These are phyloP conservation scores for Euzetes globulus DNA, from an alignment of 2,888 invertebrate species.

Conservation along the genomic window DNA sequence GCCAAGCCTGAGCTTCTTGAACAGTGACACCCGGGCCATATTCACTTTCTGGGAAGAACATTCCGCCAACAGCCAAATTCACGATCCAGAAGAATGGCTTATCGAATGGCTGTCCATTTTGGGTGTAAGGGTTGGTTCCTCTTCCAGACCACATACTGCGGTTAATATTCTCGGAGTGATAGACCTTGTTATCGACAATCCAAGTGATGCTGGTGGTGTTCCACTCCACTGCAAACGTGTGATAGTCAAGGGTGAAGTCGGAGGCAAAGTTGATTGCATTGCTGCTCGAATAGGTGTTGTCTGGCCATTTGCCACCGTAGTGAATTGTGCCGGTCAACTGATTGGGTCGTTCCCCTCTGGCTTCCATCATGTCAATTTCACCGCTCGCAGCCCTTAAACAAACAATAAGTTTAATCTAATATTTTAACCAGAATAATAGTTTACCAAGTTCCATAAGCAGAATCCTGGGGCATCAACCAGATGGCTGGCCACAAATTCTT, in stretches of 20 bases:
- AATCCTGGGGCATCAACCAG: slow-evolving; percentile 61
- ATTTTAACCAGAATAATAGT: slow-evolving; percentile 42
- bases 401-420: neutral
- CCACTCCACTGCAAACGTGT: slow-evolving; percentile 62
- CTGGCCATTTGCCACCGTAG: slow-evolving; percentile 57
- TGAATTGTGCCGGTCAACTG: slow-evolving; percentile 55
- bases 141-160: slow-evolving; percentile 18
- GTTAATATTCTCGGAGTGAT: neutral
- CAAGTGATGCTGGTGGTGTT: slow-evolving; percentile 53
- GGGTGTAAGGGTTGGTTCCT: slow-evolving; percentile 41
- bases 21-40: slow-evolving; percentile 51
- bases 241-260: slow-evolving; percentile 54
- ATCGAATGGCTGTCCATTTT: slow-evolving; percentile 43
- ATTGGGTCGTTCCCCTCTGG: slow-evolving; percentile 56
- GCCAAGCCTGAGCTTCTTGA: slow-evolving; percentile 4
- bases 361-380: slow-evolving; percentile 63
- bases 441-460: slow-evolving; percentile 62
- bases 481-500: slow-evolving; percentile 65
- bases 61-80: slow-evolving; percentile 70
- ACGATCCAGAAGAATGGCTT: slow-evolving; percentile 65
- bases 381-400: slow-evolving; percentile 53
- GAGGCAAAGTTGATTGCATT: slow-evolving; percentile 41
- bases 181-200: slow-evolving; percentile 44
- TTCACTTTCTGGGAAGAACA: slow-evolving; percentile 56
- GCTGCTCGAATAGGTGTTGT: slow-evolving; percentile 55